phyloP scores from a whole-genome alignment of 2,797 vertebrate genomes.

The Megalops cyprinoides region DNA sequence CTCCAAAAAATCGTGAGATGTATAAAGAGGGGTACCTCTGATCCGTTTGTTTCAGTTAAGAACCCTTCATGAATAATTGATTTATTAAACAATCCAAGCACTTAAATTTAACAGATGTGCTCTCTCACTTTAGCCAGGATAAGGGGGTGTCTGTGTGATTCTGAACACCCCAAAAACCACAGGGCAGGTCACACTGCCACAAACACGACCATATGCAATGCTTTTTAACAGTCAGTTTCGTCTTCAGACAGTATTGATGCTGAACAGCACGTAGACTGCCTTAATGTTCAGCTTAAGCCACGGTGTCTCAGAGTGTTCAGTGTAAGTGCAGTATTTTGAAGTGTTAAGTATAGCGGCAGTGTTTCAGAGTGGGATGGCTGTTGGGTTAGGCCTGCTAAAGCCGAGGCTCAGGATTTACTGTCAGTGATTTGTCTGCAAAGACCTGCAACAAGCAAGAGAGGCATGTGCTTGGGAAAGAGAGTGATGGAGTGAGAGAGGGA shows the following conservation, averaged over 20 bases:
- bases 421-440: too few species aligned
- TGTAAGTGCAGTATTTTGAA: background rate
- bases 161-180: too few species aligned
- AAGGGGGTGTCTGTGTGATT: too few species aligned
- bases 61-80: background rate
- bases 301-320: background rate
- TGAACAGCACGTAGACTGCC: background rate
- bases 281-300: background rate
- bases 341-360: background rate
- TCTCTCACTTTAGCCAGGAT: background rate
- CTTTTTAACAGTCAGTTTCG: background rate
- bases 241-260: background rate
- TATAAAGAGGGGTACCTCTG: background rate
- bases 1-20: background rate
- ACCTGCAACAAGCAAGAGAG: too few species aligned
- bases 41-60: background rate
- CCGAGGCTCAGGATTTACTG: too few species aligned
- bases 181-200: too few species aligned
- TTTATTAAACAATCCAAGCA: background rate
- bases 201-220: background rate
- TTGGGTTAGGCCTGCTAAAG: too few species aligned
- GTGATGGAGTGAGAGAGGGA: background rate
- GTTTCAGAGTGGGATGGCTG: too few species aligned
- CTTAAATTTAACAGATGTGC: background rate
- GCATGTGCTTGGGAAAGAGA: too few species aligned